Conservation (phyloP, 92 coral and sea anemone genomes). For the Phymanthus crucifer region DNA sequence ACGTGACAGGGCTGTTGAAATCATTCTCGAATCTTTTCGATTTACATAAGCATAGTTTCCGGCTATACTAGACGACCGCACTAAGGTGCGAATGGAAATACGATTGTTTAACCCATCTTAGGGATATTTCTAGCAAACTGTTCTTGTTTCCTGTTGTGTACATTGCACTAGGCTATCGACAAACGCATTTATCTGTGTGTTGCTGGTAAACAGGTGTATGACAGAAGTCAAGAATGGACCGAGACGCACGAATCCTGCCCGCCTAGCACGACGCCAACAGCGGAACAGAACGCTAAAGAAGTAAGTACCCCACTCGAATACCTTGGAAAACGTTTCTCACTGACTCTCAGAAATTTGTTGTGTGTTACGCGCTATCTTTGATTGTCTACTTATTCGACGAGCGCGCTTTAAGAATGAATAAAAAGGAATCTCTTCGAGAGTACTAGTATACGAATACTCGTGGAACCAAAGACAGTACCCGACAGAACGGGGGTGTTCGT, state of each 20-base stretch:
- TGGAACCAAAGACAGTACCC: too few relatives aligned
- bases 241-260: slow-evolving; percentile 83
- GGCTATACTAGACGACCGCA: neutral
- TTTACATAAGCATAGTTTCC: neutral
- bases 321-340: too few relatives aligned
- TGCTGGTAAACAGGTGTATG: slow-evolving; percentile 68
- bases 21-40: neutral
- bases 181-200: neutral
- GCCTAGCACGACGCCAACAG: slow-evolving; percentile 67
- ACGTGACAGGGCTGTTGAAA: neutral
- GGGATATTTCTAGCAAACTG: neutral
- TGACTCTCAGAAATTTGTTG: too few relatives aligned
- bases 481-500: too few relatives aligned
- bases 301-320: slow-evolving; percentile 27
- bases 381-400: too few relatives aligned
- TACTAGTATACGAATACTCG: neutral
- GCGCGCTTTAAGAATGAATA: too few relatives aligned
- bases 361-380: too few relatives aligned
- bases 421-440: too few relatives aligned
- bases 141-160: neutral
- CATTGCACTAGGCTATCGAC: neutral
- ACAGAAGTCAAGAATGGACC: slow-evolving; percentile 92
- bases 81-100: neutral
- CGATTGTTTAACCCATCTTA: neutral
- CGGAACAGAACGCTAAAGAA: slow-evolving; percentile 83